Evolutionary conservation across 2,113 vertebrate species (phyloP).

Genomic region (Syngnathus floridae): DNA sequence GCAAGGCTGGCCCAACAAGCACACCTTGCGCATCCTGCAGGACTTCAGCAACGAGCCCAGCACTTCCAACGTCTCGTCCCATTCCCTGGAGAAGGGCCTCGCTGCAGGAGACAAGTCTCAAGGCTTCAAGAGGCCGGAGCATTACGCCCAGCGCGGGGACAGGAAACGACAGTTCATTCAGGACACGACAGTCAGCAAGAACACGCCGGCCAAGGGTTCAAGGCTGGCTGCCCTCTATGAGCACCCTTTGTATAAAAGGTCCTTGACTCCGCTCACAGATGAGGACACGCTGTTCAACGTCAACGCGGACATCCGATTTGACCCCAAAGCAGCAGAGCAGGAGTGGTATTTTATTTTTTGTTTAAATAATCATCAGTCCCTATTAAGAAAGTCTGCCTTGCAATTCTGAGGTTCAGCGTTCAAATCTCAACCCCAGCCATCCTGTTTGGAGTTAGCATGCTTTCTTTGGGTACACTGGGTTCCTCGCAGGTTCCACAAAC

Average conservation of each 20-base stretch:
- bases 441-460: not conserved
- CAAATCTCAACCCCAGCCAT: not conserved
- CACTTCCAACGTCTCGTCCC: slow-evolving; percentile 80
- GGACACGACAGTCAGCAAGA: slow-evolving; percentile 28
- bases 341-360: slow-evolving; percentile 71
- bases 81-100: slow-evolving; percentile 75
- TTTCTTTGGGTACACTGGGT: not conserved
- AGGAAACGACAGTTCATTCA: slow-evolving; percentile 56
- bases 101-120: slow-evolving; percentile 50
- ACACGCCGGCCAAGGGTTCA: slow-evolving; percentile 49
- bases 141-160: slow-evolving; percentile 47
- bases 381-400: not conserved
- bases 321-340: slow-evolving; percentile 80
- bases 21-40: slow-evolving; percentile 87
- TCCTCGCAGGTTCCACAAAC: not conserved
- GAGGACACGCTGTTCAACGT: slow-evolving; percentile 89
- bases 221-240: slow-evolving; percentile 78
- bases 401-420: not conserved
- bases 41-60: slow-evolving; percentile 89
- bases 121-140: slow-evolving; percentile 45
- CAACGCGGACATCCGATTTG: slow-evolving; percentile 89
- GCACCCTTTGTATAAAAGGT: slow-evolving; percentile 78
- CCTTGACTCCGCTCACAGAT: slow-evolving; percentile 72
- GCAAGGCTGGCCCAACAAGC: slow-evolving; percentile 84
- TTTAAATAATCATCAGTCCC: not conserved